Evolutionary conservation across 2,113 vertebrate genomes (phyloP).

Genomic region (Chloroceryle aenea): DNA sequence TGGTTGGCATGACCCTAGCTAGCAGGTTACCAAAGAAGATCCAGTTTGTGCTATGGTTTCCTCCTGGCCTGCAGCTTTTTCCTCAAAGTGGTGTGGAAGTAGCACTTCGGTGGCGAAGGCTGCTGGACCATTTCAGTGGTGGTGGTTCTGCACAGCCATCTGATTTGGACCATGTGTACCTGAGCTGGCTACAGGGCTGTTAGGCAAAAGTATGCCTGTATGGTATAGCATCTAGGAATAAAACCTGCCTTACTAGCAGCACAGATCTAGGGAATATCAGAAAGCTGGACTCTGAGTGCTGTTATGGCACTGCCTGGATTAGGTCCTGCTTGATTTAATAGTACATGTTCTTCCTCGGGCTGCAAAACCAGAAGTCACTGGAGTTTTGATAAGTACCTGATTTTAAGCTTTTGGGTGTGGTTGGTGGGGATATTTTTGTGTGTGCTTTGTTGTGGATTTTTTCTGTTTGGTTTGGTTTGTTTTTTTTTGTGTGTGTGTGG

Average conservation of each 20-base stretch:
- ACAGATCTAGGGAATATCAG: neutral
- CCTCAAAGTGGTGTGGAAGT: neutral
- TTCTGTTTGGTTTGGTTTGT: no score
- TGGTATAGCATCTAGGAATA: neutral
- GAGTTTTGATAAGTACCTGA: neutral
- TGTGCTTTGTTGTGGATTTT: no score
- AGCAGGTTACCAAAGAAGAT: neutral
- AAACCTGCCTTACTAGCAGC: neutral
- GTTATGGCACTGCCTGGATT: neutral
- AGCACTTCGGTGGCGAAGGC: neutral
- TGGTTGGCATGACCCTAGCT: neutral
- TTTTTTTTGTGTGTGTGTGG: no score
- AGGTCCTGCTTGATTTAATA: neutral
- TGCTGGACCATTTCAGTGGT: neutral
- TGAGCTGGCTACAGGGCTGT: neutral
- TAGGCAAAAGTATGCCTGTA: neutral
- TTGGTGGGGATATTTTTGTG: no score
- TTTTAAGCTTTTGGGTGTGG: neutral
- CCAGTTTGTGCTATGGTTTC: neutral
- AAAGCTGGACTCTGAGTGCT: neutral
- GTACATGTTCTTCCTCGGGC: neutral
- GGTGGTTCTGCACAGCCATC: neutral
- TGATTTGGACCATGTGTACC: neutral
- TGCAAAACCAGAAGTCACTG: neutral
- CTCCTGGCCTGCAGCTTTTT: neutral